Evolutionary conservation across 2,113 vertebrate genomes (phyloP).

Genomic region (Pogonocichla stellata): DNA sequence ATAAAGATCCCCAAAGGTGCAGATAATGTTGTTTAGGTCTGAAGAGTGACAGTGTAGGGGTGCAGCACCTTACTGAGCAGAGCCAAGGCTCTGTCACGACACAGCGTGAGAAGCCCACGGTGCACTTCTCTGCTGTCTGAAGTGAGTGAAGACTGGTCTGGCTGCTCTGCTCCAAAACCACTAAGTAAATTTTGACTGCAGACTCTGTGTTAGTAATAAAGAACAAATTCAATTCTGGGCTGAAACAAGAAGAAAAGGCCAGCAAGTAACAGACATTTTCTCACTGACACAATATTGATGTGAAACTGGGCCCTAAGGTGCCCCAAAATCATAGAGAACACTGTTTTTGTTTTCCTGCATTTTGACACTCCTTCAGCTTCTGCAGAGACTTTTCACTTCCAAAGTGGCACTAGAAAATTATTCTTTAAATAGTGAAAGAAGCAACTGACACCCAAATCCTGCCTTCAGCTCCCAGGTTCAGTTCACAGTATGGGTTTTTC

Average conservation of each 20-base stretch:
- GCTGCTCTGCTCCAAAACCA: not conserved
- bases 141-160: not conserved
- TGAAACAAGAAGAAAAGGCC: not conserved
- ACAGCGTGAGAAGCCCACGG: accelerated
- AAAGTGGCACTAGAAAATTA: not conserved
- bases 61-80: not conserved
- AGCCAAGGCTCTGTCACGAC: accelerated
- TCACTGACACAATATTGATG: not conserved
- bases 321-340: not conserved
- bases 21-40: not conserved
- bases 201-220: not conserved
- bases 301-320: not conserved
- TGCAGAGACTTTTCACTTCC: not conserved
- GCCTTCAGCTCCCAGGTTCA: not conserved
- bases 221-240: not conserved
- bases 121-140: not conserved
- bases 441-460: not conserved
- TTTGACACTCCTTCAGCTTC: not conserved
- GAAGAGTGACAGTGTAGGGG: not conserved
- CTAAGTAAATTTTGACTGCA: not conserved
- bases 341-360: not conserved
- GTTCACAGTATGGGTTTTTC: not conserved
- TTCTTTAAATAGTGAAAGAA: not conserved
- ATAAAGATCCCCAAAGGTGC: not conserved
- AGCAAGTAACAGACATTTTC: not conserved